Percentiles rank a stretch among this genome's conserved stretches.
These are phyloP conservation scores for Menura novaehollandiae DNA, from an alignment of 2,113 vertebrate genomes.

Conservation along the genomic window DNA sequence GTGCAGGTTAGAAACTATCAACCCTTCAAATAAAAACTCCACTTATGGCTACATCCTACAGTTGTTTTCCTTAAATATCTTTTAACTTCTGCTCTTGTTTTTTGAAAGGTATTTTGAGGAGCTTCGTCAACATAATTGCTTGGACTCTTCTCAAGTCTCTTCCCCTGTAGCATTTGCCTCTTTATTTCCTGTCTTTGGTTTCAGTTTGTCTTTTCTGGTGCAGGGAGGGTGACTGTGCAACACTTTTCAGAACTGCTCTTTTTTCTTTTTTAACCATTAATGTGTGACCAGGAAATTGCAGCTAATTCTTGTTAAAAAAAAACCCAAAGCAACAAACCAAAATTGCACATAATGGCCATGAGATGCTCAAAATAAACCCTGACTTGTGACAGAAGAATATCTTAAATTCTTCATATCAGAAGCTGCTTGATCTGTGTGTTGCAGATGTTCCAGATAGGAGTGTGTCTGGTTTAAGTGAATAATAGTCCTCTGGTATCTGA, in stretches of 20 bases:
- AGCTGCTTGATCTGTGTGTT: background rate
- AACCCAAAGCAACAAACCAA: background rate
- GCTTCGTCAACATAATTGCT: background rate
- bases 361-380: background rate
- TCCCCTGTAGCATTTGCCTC: background rate
- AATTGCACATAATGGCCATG: background rate
- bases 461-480: background rate
- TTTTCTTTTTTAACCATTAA: background rate
- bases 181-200: background rate
- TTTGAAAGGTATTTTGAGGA: slow-evolving; percentile 43
- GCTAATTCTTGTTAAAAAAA: background rate
- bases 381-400: background rate
- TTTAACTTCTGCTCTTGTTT: slow-evolving; percentile 5
- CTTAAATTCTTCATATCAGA: background rate
- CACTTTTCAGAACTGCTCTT: background rate
- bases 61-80: slow-evolving; percentile 34
- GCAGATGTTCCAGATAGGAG: background rate
- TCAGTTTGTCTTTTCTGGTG: background rate
- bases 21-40: background rate
- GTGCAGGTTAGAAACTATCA: slow-evolving; percentile 4
- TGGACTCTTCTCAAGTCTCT: background rate
- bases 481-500: background rate
- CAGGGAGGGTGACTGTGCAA: background rate
- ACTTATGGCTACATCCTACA: background rate
- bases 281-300: background rate